Percentiles rank a stretch among this genome's conserved stretches.
Conservation (phyloP, 1,140 invertebrate genomes). For the Cheumatopsyche charites region DNA sequence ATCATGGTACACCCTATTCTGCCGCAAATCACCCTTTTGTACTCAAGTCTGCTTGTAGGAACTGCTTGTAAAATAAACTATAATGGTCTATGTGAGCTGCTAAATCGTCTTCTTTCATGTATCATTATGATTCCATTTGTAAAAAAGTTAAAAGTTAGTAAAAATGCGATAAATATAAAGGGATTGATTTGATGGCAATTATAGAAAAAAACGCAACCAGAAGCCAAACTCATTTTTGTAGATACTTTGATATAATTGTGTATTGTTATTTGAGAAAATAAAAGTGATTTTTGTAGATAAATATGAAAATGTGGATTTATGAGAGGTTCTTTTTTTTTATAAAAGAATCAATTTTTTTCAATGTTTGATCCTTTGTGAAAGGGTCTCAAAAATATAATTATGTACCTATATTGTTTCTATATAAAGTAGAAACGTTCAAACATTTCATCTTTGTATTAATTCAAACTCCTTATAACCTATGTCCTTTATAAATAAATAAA, state of each 20-base stretch:
- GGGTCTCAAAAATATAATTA: constrained; percentile 49
- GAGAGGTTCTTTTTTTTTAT: constrained; percentile 48
- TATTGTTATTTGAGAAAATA: constrained; percentile 48
- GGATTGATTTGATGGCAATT: constrained; percentile 38
- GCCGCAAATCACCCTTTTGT: constrained; percentile 46
- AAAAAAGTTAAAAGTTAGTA: constrained; percentile 20
- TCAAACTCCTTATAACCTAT: constrained; percentile 10
- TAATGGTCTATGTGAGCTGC: constrained; percentile 46
- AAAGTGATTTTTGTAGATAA: constrained; percentile 50
- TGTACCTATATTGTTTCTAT: constrained; percentile 51
- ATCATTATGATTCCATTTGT: constrained; percentile 43
- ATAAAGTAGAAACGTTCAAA: constrained; percentile 50
- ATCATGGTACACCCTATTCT: constrained; percentile 37
- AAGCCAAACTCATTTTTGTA: constrained; percentile 50
- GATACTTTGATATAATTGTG: constrained; percentile 50
- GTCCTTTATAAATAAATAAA: neutral
- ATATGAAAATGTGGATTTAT: constrained; percentile 48
- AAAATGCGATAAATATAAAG: constrained; percentile 36
- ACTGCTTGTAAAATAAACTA: constrained; percentile 48
- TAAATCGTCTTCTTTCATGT: constrained; percentile 43
- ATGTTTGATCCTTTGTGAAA: constrained; percentile 49
- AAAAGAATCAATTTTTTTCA: constrained; percentile 48
- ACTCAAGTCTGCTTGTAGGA: constrained; percentile 47
- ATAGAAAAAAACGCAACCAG: constrained; percentile 40
- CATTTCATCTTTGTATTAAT: constrained; percentile 42